Conservation (phyloP, 1,140 invertebrate species). For the Zophobas morio region DNA sequence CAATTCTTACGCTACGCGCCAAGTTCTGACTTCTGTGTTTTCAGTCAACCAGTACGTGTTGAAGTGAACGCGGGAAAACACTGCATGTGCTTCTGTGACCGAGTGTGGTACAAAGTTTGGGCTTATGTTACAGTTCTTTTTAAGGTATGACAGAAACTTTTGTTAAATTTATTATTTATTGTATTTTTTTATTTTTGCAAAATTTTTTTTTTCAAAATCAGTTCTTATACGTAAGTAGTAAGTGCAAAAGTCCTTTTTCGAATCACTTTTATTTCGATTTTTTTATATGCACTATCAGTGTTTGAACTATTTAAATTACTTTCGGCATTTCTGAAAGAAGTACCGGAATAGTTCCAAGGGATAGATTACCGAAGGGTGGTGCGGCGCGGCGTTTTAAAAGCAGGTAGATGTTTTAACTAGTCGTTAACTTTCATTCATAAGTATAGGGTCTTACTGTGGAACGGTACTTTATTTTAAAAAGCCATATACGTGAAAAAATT, state of each 20-base stretch:
- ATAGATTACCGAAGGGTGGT: too few species aligned
- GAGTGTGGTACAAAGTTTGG: slow-evolving; percentile 4
- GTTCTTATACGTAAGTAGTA: background rate
- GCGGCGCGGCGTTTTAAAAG: too few species aligned
- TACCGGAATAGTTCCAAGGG: too few species aligned
- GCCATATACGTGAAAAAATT: too few species aligned
- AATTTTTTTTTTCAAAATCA: background rate
- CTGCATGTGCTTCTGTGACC: slow-evolving; percentile 12
- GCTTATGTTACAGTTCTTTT: slow-evolving; percentile 13
- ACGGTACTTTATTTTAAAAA: background rate
- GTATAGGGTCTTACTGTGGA: too few species aligned
- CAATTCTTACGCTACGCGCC: slow-evolving; percentile 36
- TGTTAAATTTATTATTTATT: background rate
- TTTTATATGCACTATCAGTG: too few species aligned
- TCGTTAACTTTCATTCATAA: too few species aligned
- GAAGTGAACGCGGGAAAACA: slow-evolving; percentile 41
- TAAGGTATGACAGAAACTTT: slow-evolving; percentile 19
- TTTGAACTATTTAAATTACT: too few species aligned
- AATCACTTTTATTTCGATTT: too few species aligned
- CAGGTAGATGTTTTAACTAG: too few species aligned
- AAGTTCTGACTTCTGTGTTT: slow-evolving; percentile 37
- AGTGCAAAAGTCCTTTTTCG: too few species aligned
- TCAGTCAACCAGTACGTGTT: slow-evolving; percentile 37
- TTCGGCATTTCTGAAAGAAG: too few species aligned
- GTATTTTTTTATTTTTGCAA: background rate